Evolutionary conservation across 1,140 invertebrate genomes (phyloP), one percentile per base, ranked within the genome.

Genomic region (Macrobrachium rosenbergii): DNA sequence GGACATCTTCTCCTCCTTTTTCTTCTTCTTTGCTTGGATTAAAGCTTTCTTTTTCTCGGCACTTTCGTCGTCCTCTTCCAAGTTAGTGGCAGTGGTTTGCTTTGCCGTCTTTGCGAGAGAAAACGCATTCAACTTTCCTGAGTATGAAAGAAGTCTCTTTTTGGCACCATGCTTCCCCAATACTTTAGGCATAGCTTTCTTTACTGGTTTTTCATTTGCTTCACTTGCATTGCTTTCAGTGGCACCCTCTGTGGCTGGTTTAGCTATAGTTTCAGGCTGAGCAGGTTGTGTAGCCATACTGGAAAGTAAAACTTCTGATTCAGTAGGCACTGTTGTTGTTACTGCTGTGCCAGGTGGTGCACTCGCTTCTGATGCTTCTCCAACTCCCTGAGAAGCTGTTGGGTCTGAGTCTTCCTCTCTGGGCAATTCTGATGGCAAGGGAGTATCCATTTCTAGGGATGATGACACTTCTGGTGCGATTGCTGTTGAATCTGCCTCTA

Each of bases 1-100:
- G 7, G 88, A 89, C 10, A 89, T 80, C 23, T 89, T 89, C 37
- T 89, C 88, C 72, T 89, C 84, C 77, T 88, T 88, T 63, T 89
- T 89, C 67, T 89, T 89, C 83, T 89, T 89, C 75, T 85, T 88
- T 8, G 17, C 28, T 14, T 16, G 2, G 8, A n/a, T 52, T 19
- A 19, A 21, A 19, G 17, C 5, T 75, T 83, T 83, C 43, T 77
- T 80, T 2, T 62, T 37, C 16, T 82, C 72, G 0, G 59, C 67
- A 7, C 78, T 63, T 28, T 89, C 88, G 16, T 89, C 83, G 12
- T 82, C 88, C 58, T 76, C 88, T 6, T 28, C 60, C 43, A 89
- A 45, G 23, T 80, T 84, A 62, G 81, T 83, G 23, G 78, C 83
- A 10, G 84, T 28, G 12, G 85, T 72, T 12, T 83, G 85, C 52